Evolutionary conservation across 35 echinoderm and acorn worm species (phyloP).

Genomic region (Lytechinus variegatus): DNA sequence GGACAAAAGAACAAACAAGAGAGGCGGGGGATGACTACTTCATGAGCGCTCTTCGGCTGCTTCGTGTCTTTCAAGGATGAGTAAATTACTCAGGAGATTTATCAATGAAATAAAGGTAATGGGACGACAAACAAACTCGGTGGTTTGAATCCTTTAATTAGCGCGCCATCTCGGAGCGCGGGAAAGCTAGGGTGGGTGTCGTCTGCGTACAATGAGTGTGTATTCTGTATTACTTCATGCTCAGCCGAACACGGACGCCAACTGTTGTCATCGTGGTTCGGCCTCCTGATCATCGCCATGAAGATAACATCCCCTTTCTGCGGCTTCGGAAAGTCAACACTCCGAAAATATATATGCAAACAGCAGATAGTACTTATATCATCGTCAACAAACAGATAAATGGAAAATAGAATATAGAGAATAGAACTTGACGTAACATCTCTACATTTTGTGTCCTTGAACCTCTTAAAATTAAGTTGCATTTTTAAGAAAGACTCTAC

Average conservation of each 20-base stretch:
- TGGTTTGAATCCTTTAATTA: constrained; percentile 42
- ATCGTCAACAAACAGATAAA: neutral
- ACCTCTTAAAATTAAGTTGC: neutral
- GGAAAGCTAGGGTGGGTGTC: neutral
- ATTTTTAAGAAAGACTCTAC: neutral
- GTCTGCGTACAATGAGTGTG: constrained; percentile 25
- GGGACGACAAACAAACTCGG: constrained; percentile 8
- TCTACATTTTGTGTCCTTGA: neutral
- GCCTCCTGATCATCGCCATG: neutral
- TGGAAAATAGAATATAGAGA: neutral
- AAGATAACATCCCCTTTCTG: neutral
- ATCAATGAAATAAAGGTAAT: constrained; percentile 42
- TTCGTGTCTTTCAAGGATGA: constrained; percentile 2
- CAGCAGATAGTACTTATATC: neutral
- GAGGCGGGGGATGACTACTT: constrained; percentile 18
- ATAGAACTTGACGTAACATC: neutral
- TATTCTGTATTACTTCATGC: constrained; percentile 39
- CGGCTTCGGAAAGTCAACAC: neutral
- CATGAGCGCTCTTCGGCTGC: constrained; percentile 34
- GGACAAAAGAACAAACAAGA: constrained; percentile 32
- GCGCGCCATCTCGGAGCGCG: constrained; percentile 4
- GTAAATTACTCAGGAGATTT: constrained; percentile 22
- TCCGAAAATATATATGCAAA: constrained; percentile 2
- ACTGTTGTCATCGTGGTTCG: neutral
- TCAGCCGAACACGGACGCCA: neutral